Percentiles rank a stretch among this genome's conserved stretches.
phyloP scores from a whole-genome alignment of 2,888 invertebrate species.

The Abscondita cerata region DNA sequence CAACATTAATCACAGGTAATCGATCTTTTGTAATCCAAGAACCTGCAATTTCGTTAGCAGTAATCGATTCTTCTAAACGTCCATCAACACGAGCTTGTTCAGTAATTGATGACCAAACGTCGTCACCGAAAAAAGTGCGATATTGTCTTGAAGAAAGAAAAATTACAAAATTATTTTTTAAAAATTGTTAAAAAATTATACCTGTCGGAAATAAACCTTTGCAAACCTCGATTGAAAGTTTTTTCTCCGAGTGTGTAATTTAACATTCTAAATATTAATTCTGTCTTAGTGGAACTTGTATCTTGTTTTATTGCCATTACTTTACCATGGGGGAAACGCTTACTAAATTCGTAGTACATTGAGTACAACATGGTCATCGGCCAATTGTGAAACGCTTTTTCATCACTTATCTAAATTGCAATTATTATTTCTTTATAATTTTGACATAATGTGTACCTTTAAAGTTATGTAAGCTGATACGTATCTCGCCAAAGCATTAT shows the following conservation, averaged over 20 bases:
- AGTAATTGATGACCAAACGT: slow-evolving; percentile 79
- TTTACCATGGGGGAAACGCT: slow-evolving; percentile 78
- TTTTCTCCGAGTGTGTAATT: slow-evolving; percentile 81
- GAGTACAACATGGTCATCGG: slow-evolving; percentile 81
- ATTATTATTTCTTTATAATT: not conserved
- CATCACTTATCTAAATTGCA: slow-evolving; percentile 67
- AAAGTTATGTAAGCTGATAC: slow-evolving; percentile 75
- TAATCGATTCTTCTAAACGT: slow-evolving; percentile 64
- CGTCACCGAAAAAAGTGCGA: slow-evolving; percentile 78
- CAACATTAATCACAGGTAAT: slow-evolving; percentile 75
- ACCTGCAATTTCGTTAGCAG: slow-evolving; percentile 74
- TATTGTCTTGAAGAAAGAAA: slow-evolving; percentile 73
- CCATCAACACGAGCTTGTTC: slow-evolving; percentile 69
- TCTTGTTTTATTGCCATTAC: slow-evolving; percentile 79
- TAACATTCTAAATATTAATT: slow-evolving; percentile 87
- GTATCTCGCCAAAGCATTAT: slow-evolving; percentile 79
- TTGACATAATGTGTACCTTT: slow-evolving; percentile 61
- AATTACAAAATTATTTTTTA: slow-evolving; percentile 23
- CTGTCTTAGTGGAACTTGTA: slow-evolving; percentile 76
- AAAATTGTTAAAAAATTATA: slow-evolving; percentile 40
- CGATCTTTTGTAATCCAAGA: slow-evolving; percentile 86
- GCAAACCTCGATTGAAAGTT: slow-evolving; percentile 76
- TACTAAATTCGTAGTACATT: slow-evolving; percentile 81
- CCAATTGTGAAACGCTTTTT: slow-evolving; percentile 78
- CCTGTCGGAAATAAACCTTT: slow-evolving; percentile 72